Conservation (phyloP, 1,140 invertebrate genomes). For the Atta cephalotes region DNA sequence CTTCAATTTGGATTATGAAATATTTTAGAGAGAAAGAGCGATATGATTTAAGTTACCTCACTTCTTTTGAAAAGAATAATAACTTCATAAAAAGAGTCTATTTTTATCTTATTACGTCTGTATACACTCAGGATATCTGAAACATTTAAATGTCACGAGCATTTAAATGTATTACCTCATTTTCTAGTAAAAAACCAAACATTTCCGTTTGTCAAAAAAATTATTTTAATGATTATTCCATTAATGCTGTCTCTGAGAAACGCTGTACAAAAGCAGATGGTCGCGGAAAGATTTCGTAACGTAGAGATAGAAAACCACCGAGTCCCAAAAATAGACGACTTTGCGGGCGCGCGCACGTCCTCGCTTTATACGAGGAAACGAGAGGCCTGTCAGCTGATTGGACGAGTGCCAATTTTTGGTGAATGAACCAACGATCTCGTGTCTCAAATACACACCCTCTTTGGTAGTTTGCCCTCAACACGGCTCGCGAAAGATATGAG, state of each 20-base stretch:
- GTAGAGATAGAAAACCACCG: constrained; percentile 24
- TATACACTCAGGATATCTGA: not conserved
- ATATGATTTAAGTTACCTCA: too few relatives aligned
- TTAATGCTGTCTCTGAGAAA: constrained; percentile 26
- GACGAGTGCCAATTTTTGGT: constrained; percentile 69
- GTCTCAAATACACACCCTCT: constrained; percentile 37
- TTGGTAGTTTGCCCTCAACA: constrained; percentile 36
- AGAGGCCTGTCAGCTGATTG: constrained; percentile 69
- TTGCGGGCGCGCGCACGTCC: constrained; percentile 53
- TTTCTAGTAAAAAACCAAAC: not conserved
- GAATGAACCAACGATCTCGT: constrained; percentile 65
- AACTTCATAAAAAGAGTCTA: too few relatives aligned
- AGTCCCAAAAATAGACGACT: constrained; percentile 67
- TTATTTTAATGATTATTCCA: constrained; percentile 19
- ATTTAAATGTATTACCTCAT: not conserved
- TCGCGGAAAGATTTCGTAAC: constrained; percentile 57
- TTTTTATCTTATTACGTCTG: too few relatives aligned
- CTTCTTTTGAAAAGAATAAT: too few relatives aligned
- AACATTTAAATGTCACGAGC: not conserved
- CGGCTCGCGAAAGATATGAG: constrained; percentile 20
- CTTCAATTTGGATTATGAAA: too few relatives aligned
- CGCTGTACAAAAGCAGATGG: constrained; percentile 34
- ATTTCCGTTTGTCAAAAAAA: constrained; percentile 7
- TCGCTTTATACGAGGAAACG: constrained; percentile 55
- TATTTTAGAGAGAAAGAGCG: too few relatives aligned